phyloP scores from a whole-genome alignment of 2,888 invertebrate genomes.

The Allacma fusca region DNA sequence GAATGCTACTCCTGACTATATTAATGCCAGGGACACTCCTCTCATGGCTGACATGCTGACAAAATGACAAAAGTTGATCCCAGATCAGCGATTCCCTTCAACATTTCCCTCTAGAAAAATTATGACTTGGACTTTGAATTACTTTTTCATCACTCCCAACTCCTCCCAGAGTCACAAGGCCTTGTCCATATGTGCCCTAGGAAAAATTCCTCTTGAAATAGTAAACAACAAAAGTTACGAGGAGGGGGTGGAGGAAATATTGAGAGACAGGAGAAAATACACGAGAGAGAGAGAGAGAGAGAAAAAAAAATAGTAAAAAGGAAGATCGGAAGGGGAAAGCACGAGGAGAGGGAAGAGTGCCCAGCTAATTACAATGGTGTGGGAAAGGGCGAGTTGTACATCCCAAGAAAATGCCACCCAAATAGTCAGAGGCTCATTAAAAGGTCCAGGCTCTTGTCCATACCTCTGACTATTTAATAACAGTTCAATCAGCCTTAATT shows the following conservation, averaged over 20 bases:
- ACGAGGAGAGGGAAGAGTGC: neutral
- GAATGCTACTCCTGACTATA: neutral
- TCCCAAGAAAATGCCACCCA: constrained; percentile 21
- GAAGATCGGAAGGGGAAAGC: neutral
- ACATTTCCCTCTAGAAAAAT: neutral
- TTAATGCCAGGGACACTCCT: too few relatives aligned
- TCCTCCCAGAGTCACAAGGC: too few relatives aligned
- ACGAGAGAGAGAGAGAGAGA: too few relatives aligned
- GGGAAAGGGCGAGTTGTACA: too few relatives aligned
- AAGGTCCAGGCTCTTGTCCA: neutral
- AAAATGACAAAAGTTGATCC: neutral
- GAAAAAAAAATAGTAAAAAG: neutral
- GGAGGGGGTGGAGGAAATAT: too few relatives aligned
- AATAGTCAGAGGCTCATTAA: neutral
- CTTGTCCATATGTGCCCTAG: too few relatives aligned
- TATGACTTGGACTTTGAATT: too few relatives aligned
- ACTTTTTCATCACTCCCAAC: too few relatives aligned
- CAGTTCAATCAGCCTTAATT: constrained; percentile 29
- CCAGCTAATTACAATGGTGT: neutral
- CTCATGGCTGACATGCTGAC: neutral
- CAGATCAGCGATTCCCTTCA: neutral
- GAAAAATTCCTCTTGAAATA: too few relatives aligned
- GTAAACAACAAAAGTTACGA: too few relatives aligned
- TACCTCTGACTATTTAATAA: constrained; percentile 3
- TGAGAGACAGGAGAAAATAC: too few relatives aligned